Evolutionary conservation across 2,113 vertebrate genomes (phyloP).

Genomic region (Dicentrarchus labrax): DNA sequence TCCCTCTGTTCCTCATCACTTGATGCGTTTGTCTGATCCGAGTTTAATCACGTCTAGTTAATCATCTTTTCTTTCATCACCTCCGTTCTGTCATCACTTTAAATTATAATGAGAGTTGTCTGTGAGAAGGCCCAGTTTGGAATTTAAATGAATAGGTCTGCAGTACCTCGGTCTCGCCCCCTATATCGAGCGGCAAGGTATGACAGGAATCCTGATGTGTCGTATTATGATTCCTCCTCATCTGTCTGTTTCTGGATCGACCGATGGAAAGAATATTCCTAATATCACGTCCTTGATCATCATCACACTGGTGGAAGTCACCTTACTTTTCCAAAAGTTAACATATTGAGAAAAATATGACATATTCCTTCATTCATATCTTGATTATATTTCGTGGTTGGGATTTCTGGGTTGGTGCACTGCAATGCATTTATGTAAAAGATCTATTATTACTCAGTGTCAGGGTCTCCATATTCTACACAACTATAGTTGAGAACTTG

Average conservation of each 20-base stretch:
- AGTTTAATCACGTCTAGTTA: conserved; percentile 47
- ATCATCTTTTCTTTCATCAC: conserved; percentile 50
- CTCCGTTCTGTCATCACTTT: conserved; percentile 50
- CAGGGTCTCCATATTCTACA: background rate
- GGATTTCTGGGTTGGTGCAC: no score
- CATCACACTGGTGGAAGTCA: background rate
- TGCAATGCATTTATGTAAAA: background rate
- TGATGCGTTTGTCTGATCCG: conserved; percentile 34
- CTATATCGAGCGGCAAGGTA: conserved; percentile 1
- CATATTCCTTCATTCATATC: background rate
- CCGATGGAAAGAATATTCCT: background rate
- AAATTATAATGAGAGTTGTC: conserved; percentile 60
- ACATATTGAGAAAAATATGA: background rate
- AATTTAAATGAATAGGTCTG: conserved; percentile 52
- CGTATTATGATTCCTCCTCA: background rate
- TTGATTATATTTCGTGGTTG: background rate
- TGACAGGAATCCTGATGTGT: conserved; percentile 44
- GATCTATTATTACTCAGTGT: no score
- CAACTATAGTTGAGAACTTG: background rate
- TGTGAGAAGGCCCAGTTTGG: conserved; percentile 34
- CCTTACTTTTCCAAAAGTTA: background rate
- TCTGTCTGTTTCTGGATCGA: background rate
- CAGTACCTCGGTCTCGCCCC: conserved; percentile 6
- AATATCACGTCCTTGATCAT: no score
- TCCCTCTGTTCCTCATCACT: conserved; percentile 15